Percentiles rank a stretch among this genome's conserved stretches.
Conservation (phyloP, 2,888 invertebrate species). For the Punctoribates punctum region DNA sequence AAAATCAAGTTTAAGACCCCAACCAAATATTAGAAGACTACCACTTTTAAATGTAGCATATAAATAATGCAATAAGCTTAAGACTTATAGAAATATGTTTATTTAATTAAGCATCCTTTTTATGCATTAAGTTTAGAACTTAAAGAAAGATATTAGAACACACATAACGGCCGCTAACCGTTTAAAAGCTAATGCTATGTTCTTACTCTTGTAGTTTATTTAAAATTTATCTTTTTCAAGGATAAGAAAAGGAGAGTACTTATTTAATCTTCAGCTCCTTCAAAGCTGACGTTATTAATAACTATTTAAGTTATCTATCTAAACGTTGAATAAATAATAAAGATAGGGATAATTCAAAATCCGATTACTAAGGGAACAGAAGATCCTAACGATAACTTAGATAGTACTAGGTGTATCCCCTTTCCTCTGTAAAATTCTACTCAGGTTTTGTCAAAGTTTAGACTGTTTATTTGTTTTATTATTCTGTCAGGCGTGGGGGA, state of each 20-base stretch:
- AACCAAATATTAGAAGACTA: too few species aligned
- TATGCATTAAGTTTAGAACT: constrained; percentile 4
- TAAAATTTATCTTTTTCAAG: constrained; percentile 7
- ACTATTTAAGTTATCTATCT: neutral
- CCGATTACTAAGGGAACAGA: too few species aligned
- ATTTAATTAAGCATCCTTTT: neutral
- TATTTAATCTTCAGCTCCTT: constrained; percentile 1
- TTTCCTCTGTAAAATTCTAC: too few species aligned
- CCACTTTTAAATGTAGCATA: constrained; percentile 9
- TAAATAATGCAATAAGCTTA: neutral
- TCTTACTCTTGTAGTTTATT: constrained; percentile 12
- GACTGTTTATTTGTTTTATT: too few species aligned
- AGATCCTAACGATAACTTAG: too few species aligned
- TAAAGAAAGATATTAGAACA: neutral
- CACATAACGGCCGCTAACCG: constrained; percentile 5
- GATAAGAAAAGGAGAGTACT: neutral
- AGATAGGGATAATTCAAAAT: neutral
- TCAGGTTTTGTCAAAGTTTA: too few species aligned
- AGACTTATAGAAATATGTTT: neutral
- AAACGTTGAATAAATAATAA: neutral
- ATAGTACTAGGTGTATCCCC: too few species aligned
- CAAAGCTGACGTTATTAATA: constrained; percentile 21
- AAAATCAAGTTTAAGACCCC: neutral
- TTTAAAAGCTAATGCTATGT: neutral
- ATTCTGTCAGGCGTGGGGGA: too few species aligned